Base-by-base conservation (phyloP, 2,113 vertebrate genomes). In the Brienomyrus brachyistius region DNA sequence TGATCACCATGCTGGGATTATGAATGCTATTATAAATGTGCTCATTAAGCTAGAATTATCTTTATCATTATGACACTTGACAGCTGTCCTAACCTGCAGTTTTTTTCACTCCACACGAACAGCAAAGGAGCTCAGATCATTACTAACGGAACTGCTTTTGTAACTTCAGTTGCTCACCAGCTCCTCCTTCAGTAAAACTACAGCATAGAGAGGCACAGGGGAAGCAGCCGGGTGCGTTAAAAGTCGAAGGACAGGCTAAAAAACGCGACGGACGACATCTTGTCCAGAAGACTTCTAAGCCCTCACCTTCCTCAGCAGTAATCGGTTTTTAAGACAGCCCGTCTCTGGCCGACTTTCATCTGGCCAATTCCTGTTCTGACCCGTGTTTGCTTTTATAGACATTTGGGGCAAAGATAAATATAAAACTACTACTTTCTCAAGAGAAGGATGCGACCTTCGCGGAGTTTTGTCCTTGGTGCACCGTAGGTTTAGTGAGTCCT, bases 401-500 rank as follows among this genome's bases (percentile, higher is more conserved):
- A 84, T 48, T 21, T 5, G 7, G 43, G 23, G 13, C 15, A 50
- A 82, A 48, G 17, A 45, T 6, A 50, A 48, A 27, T 10, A 85
- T 27, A 27, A 45, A 83, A 82, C n/a, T 48, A 48, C 82, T n/a
- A 66, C 66, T 48, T 48, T 56, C 43, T 17, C 85, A 82, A 48
- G 35, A 40, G 62, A 19, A 5, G 45, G 23, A 40, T 27, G 89
- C n/a, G 4, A 62, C 40, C 66, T 87, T 82, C 45, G 6, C 48
- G 77, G 74, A 31, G 52, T 88, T 89, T 74, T 88, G 17, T 90
- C 56, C 92, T 91, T n/a, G 82, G 89, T 92, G 92, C 83, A 62
- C 50, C 62, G 91, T 84, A 91, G 88, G 94, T 95, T 92, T 91
- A 94, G 96, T 93, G 93, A 54, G 56, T 59, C 90, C 82, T 90